Base-by-base conservation (phyloP, 2,113 vertebrate genomes). In the Sus scrofa region DNA sequence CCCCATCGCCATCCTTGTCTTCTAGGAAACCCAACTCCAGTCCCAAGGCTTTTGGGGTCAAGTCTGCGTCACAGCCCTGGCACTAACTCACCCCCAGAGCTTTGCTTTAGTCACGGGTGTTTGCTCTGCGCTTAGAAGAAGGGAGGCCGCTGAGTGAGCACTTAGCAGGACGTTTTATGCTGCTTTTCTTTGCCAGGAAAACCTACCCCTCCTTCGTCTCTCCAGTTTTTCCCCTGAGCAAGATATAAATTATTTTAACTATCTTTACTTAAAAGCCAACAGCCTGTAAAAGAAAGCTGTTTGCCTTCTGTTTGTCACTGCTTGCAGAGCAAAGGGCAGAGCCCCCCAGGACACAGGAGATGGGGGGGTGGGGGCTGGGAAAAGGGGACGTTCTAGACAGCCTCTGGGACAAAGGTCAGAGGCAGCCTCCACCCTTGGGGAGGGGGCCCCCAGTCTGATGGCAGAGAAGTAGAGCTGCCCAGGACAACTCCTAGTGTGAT, bases 241-340 rank as follows among this genome's bases (percentile, higher is more conserved):
- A 70, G 75, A 89, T 96, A 97, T 97, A 98, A 98, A 97, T 97
- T 96, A 97, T 97, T 95, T 97, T 97, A 98, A 97, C 97, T 96
- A 89, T 92, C 95, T 94, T 97, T 95, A 96, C 92, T 97, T 97
- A 97, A 97, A 97, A 96, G 77, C 94, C 93, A 97, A 97, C 96
- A 96, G 93, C 91, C 94, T 97, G 75, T 91, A 83, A 91, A 96
- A 68, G 89, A 96, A 97, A 97, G 74, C 86, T 95, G 65, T 86
- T 96, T 94, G 79, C 77, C 92, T 96, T 97, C 90, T 96, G 83
- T 39, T 86, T 91, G 73, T 89, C 78, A 91, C 56, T 81, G 89
- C 97, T 93, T 91, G 96, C 95, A 96, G 94, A 96, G 54, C 89
- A 85, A 96, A 93, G 91, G 83, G 74, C 77, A 94, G 86, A 83